These are phyloP conservation scores for Meles meles DNA, from an alignment of 2,113 vertebrate genomes.

Conservation along the genomic window DNA sequence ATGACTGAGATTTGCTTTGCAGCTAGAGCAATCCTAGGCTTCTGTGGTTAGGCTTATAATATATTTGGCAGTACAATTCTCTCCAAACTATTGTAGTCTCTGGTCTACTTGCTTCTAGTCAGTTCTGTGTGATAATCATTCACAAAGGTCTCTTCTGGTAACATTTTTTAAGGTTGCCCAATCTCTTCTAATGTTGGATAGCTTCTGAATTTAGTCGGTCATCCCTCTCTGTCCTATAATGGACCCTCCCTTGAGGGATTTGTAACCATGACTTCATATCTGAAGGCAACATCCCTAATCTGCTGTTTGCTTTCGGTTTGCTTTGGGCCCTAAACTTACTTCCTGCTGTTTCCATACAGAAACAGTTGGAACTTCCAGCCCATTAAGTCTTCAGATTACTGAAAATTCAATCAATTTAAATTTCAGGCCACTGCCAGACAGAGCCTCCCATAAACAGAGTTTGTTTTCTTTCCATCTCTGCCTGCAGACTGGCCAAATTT, in stretches of 20 bases:
- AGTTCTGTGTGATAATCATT: neutral
- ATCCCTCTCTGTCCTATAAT: neutral
- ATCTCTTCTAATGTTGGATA: neutral
- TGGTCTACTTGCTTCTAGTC: neutral
- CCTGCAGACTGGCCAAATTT: neutral
- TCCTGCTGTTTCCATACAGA: neutral
- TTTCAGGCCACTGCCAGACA: neutral
- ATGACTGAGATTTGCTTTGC: neutral
- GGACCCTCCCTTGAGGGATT: neutral
- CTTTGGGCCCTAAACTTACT: neutral
- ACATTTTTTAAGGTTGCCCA: neutral
- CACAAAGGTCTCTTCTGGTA: neutral
- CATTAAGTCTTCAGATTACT: neutral
- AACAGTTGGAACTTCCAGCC: neutral
- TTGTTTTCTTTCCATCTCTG: neutral
- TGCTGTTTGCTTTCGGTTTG: neutral
- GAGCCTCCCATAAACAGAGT: neutral
- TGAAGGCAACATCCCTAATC: neutral
- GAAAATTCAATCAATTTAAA: neutral
- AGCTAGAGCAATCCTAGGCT: neutral
- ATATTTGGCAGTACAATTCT: neutral
- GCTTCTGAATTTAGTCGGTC: neutral
- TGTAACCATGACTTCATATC: neutral
- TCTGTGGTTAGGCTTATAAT: neutral
- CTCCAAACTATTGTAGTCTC: neutral